Evolutionary conservation across 1,140 invertebrate genomes (phyloP).

Genomic region (Sitodiplosis mosellana): DNA sequence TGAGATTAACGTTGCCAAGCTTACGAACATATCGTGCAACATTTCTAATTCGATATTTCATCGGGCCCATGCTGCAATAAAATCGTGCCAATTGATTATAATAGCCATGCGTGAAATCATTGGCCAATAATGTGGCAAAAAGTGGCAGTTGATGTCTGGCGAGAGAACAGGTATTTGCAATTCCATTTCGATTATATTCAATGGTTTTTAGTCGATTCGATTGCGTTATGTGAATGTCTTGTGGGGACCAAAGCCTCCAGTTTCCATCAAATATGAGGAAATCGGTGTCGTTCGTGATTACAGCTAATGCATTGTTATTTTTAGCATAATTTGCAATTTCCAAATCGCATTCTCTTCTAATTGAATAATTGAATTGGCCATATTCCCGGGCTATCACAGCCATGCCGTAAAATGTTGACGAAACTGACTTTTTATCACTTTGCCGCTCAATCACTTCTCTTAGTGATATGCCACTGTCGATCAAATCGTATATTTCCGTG

Average conservation of each 20-base stretch:
- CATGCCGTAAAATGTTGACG: not conserved
- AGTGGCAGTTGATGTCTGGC: not conserved
- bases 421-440: too few relatives aligned
- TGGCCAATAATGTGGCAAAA: not conserved
- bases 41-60: not conserved
- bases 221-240: not conserved
- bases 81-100: not conserved
- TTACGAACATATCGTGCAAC: not conserved
- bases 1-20: not conserved
- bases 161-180: not conserved
- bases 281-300: not conserved
- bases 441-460: not conserved
- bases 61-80: too few relatives aligned
- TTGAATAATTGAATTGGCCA: not conserved
- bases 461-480: not conserved
- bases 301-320: not conserved
- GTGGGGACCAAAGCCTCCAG: not conserved
- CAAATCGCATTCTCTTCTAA: not conserved
- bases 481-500: not conserved
- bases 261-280: not conserved
- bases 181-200: not conserved
- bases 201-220: not conserved
- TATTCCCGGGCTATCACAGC: not conserved
- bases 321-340: not conserved
- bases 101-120: not conserved